Evolutionary conservation across 2,888 invertebrate species (phyloP).

Genomic region (Cyclophora punctaria): DNA sequence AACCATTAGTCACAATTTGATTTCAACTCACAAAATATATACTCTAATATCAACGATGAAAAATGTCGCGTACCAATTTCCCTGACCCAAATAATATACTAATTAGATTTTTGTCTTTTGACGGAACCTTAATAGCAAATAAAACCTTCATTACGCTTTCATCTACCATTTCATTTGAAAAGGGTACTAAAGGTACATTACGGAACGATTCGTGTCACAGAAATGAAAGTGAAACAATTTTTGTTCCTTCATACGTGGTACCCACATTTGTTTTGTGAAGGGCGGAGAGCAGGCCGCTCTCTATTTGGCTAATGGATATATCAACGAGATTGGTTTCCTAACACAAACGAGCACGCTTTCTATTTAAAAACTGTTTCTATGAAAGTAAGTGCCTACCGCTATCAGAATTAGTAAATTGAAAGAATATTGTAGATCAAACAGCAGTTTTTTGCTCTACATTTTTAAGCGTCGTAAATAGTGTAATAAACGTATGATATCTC

Average conservation of each 20-base stretch:
- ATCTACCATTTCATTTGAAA: slow-evolving; percentile 25
- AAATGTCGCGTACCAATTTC: not conserved
- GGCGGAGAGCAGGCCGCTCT: slow-evolving; percentile 31
- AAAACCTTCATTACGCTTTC: slow-evolving; percentile 24
- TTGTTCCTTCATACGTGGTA: slow-evolving; percentile 32
- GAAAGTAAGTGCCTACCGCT: too few species aligned
- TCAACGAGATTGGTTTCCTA: slow-evolving; percentile 52
- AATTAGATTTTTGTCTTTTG: not conserved
- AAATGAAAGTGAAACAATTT: slow-evolving; percentile 37
- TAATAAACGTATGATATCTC: not conserved
- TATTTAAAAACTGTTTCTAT: slow-evolving; percentile 30
- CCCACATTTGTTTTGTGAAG: slow-evolving; percentile 40
- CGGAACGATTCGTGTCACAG: slow-evolving; percentile 22
- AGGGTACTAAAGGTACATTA: slow-evolving; percentile 22
- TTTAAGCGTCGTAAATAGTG: not conserved
- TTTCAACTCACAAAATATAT: not conserved
- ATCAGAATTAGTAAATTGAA: too few species aligned
- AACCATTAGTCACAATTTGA: not conserved
- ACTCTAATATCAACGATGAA: not conserved
- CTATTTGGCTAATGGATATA: slow-evolving; percentile 59
- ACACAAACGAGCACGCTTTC: slow-evolving; percentile 37
- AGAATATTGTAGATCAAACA: slow-evolving; percentile 17
- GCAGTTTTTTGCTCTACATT: slow-evolving; percentile 2
- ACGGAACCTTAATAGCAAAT: slow-evolving; percentile 16
- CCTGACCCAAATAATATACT: not conserved